Conservation (phyloP, 2,113 vertebrate species). For the Diadophis punctatus region DNA sequence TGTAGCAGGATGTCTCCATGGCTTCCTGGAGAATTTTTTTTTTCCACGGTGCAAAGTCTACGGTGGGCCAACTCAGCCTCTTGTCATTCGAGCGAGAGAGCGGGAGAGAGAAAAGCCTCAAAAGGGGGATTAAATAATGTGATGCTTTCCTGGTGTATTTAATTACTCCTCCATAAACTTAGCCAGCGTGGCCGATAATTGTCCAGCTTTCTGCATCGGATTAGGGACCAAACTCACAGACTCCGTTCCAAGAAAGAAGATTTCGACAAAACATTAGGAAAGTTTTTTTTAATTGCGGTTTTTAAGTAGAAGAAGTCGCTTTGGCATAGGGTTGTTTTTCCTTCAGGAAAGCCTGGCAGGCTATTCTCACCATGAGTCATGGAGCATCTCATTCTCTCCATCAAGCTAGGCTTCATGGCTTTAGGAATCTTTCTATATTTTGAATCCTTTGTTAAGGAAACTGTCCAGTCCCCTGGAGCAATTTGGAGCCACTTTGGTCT, state of each 20-base stretch:
- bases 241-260: background rate
- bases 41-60: too few species aligned
- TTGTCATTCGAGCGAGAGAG: background rate
- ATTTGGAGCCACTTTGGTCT: background rate
- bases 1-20: background rate
- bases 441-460: background rate
- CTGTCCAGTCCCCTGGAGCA: background rate
- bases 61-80: background rate
- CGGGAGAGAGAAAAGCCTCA: background rate
- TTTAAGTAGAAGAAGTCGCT: background rate
- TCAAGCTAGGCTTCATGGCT: background rate
- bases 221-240: background rate
- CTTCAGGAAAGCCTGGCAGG: background rate
- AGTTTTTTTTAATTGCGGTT: background rate
- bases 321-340: background rate
- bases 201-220: background rate
- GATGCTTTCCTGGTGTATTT: background rate
- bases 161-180: background rate
- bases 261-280: background rate
- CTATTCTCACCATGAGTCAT: background rate
- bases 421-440: background rate
- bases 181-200: background rate
- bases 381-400: background rate
- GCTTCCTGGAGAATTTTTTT: background rate
- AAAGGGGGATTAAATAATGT: background rate